phyloP scores from a whole-genome alignment of 2,888 invertebrate genomes.

The Rotaria sp. region DNA sequence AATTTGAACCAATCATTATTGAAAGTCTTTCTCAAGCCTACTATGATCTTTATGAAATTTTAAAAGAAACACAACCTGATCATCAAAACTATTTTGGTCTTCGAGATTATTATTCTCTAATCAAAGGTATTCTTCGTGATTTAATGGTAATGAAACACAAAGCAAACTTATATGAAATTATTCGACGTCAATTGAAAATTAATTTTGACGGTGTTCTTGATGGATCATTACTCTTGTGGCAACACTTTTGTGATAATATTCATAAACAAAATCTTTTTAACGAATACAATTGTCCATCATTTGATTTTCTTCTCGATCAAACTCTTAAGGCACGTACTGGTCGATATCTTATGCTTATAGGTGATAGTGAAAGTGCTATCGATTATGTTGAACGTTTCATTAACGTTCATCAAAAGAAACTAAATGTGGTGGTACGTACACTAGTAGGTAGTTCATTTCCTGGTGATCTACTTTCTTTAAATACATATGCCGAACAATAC shows the following conservation, averaged over 20 bases:
- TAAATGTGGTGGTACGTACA: background rate
- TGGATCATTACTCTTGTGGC: background rate
- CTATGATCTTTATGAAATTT: background rate
- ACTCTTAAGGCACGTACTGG: background rate
- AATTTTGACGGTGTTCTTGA: background rate
- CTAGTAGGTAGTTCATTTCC: background rate
- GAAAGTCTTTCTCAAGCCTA: background rate
- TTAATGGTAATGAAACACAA: background rate
- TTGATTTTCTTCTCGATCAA: background rate
- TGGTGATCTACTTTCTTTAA: background rate
- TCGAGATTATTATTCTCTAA: constrained; percentile 34
- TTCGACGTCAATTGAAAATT: background rate
- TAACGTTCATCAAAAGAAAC: background rate
- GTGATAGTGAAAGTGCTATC: background rate
- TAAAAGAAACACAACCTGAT: background rate
- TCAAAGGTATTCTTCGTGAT: constrained; percentile 1
- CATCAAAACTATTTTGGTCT: constrained; percentile 28
- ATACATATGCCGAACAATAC: background rate
- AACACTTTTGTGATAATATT: background rate
- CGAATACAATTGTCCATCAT: background rate
- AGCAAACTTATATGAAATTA: background rate
- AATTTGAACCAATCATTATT: background rate
- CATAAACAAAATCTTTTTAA: background rate
- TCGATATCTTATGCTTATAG: background rate
- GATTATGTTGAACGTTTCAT: background rate